These are phyloP conservation scores for Globodera ellingtonae DNA, from an alignment of 1,140 invertebrate species.

Conservation along the genomic window DNA sequence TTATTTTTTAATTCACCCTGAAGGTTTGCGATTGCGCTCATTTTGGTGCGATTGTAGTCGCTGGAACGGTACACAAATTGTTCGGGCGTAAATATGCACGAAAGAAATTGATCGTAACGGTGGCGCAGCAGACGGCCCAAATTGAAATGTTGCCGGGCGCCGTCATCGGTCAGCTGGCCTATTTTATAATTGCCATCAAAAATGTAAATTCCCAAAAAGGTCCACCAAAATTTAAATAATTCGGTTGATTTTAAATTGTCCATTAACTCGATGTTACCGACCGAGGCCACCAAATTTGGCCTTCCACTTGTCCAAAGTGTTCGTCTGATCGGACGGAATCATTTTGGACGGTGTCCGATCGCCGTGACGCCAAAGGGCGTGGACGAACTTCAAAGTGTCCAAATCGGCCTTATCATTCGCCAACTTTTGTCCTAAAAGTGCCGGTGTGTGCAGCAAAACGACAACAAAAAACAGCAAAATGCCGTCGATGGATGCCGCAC, in stretches of 20 bases:
- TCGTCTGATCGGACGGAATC: constrained; percentile 18
- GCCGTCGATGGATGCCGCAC: not conserved
- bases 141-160: constrained; percentile 18
- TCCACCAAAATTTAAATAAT: too few relatives aligned
- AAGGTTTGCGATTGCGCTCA: constrained; percentile 12
- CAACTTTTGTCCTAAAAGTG: not conserved
- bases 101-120: constrained; percentile 3
- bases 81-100: constrained; percentile 7
- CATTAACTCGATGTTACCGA: not conserved
- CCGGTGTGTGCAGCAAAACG: not conserved
- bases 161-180: constrained; percentile 10
- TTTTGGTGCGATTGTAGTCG: constrained; percentile 21
- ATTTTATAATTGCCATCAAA: not conserved
- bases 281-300: not conserved
- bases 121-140: not conserved
- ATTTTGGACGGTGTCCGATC: constrained; percentile 5
- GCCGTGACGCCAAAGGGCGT: constrained; percentile 12
- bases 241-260: too few relatives aligned
- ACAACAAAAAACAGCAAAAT: not conserved
- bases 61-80: constrained; percentile 18
- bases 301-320: constrained; percentile 14
- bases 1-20: not conserved
- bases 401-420: constrained; percentile 8
- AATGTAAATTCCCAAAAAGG: not conserved
- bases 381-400: constrained; percentile 5